Conservation (phyloP, 2,113 vertebrate genomes). For the Colossoma macropomum region DNA sequence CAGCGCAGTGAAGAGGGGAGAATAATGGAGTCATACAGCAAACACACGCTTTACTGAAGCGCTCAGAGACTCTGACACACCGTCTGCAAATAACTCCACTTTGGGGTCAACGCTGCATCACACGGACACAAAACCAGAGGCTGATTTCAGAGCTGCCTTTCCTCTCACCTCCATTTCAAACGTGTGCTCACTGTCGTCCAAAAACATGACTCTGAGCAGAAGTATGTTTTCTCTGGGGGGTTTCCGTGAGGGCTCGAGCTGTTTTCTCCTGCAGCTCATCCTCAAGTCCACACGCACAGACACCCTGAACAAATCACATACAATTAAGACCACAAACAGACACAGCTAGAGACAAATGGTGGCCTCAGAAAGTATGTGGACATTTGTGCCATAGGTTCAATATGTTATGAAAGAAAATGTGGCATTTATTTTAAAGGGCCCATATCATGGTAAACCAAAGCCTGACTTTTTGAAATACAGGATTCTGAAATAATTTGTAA, state of each 20-base stretch:
- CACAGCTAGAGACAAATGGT: too few relatives aligned
- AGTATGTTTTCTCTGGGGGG: conserved; percentile 1
- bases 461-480: too few relatives aligned
- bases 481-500: too few relatives aligned
- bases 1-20: neutral
- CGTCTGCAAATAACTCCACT: neutral
- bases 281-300: neutral
- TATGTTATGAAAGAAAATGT: too few relatives aligned
- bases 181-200: conserved; percentile 46
- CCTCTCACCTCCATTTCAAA: conserved; percentile 49
- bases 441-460: too few relatives aligned
- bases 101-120: too few relatives aligned
- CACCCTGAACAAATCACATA: neutral
- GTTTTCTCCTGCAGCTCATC: conserved; percentile 35
- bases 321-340: neutral
- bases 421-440: too few relatives aligned
- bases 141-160: neutral
- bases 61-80: neutral
- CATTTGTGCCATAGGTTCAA: too few relatives aligned
- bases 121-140: neutral
- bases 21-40: neutral
- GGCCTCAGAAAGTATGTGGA: neutral
- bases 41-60: neutral
- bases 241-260: neutral
- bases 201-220: conserved; percentile 36